Evolutionary conservation across 2,888 invertebrate genomes (phyloP).

Genomic region (Erannis defoliaria): DNA sequence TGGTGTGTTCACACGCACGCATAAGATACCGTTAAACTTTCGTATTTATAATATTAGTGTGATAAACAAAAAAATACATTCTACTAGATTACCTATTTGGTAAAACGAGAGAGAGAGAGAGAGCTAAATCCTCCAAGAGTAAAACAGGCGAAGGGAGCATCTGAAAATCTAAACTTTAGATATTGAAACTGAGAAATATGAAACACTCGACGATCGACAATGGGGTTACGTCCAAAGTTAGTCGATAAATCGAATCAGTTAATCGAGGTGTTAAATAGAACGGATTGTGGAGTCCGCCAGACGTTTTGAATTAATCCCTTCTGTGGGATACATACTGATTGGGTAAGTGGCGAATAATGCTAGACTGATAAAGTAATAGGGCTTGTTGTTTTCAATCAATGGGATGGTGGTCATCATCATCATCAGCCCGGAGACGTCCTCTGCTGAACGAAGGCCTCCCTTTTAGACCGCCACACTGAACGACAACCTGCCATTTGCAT

Average conservation of each 20-base stretch:
- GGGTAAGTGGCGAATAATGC: constrained; percentile 29
- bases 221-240: constrained; percentile 53
- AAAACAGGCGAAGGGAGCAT: constrained; percentile 26
- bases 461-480: no score
- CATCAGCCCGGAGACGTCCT: no score
- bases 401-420: constrained; percentile 6
- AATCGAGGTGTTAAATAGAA: constrained; percentile 68
- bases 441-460: no score
- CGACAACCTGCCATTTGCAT: no score
- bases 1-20: no score
- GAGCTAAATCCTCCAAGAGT: neutral
- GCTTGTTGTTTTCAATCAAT: constrained; percentile 21
- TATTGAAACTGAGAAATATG: constrained; percentile 44
- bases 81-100: no score
- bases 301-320: constrained; percentile 59
- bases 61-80: no score
- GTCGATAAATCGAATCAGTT: constrained; percentile 66
- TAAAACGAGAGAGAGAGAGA: no score
- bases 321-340: constrained; percentile 44
- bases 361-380: neutral
- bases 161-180: constrained; percentile 25
- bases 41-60: no score
- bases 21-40: no score
- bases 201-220: constrained; percentile 44
- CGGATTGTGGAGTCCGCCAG: constrained; percentile 56